phyloP scores from a whole-genome alignment of 2,888 invertebrate species.

The Zelleria hepariella region DNA sequence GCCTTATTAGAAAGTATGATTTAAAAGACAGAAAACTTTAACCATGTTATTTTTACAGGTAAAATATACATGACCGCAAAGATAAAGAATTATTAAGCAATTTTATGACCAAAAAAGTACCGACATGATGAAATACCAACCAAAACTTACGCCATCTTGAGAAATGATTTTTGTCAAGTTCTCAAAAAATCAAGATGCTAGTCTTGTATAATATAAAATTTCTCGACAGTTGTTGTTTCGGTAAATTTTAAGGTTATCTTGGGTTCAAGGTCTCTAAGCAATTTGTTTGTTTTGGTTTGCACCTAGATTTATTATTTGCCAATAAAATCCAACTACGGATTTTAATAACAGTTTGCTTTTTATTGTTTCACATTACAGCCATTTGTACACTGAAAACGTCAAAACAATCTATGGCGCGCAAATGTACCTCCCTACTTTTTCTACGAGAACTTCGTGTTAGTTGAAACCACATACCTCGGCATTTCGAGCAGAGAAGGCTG shows the following conservation, averaged over 20 bases:
- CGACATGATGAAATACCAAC: no score
- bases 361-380: neutral
- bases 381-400: neutral
- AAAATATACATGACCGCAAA: no score
- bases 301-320: neutral
- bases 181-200: no score
- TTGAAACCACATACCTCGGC: slow-evolving; percentile 31
- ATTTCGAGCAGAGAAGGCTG: slow-evolving; percentile 23
- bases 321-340: neutral
- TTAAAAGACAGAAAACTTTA: no score
- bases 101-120: no score
- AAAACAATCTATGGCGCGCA: slow-evolving; percentile 31
- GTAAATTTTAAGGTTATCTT: neutral
- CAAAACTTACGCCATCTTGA: no score
- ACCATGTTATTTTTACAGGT: no score
- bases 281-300: neutral
- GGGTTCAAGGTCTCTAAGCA: neutral
- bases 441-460: neutral
- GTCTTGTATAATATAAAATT: no score
- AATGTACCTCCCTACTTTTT: slow-evolving; percentile 22
- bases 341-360: neutral
- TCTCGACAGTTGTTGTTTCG: neutral
- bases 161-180: no score
- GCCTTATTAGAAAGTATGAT: no score
- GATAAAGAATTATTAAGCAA: no score